Evolutionary conservation across 2,888 invertebrate genomes (phyloP).

Genomic region (Catocala nupta): DNA sequence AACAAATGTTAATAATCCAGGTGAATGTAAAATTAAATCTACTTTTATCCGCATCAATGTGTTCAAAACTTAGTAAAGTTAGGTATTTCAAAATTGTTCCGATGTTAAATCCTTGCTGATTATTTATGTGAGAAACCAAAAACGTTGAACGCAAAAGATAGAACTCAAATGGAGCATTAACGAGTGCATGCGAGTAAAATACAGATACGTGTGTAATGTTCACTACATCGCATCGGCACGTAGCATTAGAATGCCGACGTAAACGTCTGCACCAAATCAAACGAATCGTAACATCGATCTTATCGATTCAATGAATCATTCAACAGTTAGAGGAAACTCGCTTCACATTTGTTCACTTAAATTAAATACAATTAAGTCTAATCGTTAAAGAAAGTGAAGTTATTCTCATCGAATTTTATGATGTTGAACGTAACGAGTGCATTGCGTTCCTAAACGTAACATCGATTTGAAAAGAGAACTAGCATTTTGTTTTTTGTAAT

Average conservation of each 20-base stretch:
- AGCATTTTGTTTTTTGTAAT: too few species aligned
- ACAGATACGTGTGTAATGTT: conserved; percentile 23
- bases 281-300: conserved; percentile 42
- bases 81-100: too few species aligned
- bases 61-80: too few species aligned
- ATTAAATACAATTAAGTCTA: conserved; percentile 44
- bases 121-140: neutral
- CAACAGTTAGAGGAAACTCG: conserved; percentile 48
- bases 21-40: too few species aligned
- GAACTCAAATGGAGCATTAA: conserved; percentile 3
- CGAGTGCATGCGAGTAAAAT: conserved; percentile 15
- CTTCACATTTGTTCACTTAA: conserved; percentile 24
- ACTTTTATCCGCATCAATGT: too few species aligned
- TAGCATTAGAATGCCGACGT: conserved; percentile 21
- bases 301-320: conserved; percentile 54
- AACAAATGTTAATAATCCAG: too few species aligned
- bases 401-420: conserved; percentile 14
- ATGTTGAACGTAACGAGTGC: neutral
- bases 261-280: conserved; percentile 30
- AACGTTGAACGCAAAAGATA: neutral
- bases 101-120: too few species aligned
- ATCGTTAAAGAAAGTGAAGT: conserved; percentile 48
- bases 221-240: conserved; percentile 27
- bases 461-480: too few species aligned
- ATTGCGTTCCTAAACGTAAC: neutral